phyloP scores from a whole-genome alignment of 1,140 invertebrate species.

The Drosophila lini region DNA sequence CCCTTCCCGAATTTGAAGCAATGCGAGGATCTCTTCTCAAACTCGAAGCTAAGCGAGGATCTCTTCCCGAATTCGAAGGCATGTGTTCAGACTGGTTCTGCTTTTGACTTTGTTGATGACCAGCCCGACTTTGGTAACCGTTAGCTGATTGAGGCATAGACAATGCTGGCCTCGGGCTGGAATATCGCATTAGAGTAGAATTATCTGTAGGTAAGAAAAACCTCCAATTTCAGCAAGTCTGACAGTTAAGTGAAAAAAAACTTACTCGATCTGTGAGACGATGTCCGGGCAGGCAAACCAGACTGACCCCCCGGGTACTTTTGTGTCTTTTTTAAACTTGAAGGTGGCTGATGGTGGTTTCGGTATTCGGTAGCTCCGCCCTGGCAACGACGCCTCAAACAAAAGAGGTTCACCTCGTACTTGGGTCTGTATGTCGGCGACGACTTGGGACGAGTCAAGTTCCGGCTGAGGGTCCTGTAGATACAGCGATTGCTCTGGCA shows the following conservation, averaged over 20 bases:
- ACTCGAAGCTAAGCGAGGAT: not conserved
- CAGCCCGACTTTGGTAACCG: not conserved
- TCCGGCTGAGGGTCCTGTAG: slow-evolving; percentile 5
- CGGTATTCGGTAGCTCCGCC: not conserved
- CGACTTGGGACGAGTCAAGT: slow-evolving; percentile 4
- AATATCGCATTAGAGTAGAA: not conserved
- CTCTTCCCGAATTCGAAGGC: too few relatives aligned
- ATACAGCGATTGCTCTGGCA: slow-evolving; percentile 9
- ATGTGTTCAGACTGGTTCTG: not conserved
- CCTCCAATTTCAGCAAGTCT: too few relatives aligned
- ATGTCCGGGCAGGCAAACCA: not conserved
- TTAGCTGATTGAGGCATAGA: too few relatives aligned
- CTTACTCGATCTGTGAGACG: slow-evolving; percentile 9
- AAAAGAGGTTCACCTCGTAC: slow-evolving; percentile 22
- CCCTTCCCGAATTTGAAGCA: not conserved
- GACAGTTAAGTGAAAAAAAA: not conserved
- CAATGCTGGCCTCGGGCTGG: too few relatives aligned
- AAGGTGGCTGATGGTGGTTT: not conserved
- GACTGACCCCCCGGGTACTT: not conserved
- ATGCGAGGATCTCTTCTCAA: not conserved
- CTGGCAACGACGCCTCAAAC: slow-evolving; percentile 9
- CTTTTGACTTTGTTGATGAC: not conserved
- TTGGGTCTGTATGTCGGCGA: not conserved
- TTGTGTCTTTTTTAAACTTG: not conserved
- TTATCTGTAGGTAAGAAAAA: not conserved